A percentile compares a stretch with the other conserved stretches of the same genome.
phyloP scores from a whole-genome alignment of 2,888 invertebrate genomes.

The Watsonalla binaria region DNA sequence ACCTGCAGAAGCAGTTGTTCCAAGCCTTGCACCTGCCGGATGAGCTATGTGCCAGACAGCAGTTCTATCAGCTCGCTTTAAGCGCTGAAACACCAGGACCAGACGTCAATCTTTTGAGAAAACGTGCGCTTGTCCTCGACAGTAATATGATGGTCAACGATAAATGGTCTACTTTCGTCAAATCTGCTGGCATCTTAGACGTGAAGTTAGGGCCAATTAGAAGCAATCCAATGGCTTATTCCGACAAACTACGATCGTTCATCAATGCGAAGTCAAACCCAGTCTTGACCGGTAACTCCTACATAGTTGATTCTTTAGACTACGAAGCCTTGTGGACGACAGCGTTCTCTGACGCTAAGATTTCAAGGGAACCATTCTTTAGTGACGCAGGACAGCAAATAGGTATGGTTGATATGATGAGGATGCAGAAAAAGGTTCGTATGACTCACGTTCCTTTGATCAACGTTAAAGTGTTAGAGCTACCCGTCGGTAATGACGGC shows the following conservation, averaged over 20 bases:
- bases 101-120: conserved; percentile 20
- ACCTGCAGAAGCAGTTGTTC: conserved; percentile 16
- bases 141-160: conserved; percentile 12
- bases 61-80: conserved; percentile 26
- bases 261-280: conserved; percentile 9
- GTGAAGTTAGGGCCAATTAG: conserved; percentile 14
- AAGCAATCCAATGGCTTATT: conserved; percentile 8
- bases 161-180: conserved; percentile 13
- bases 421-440: conserved; percentile 22
- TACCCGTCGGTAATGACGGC: conserved; percentile 31
- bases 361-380: conserved; percentile 28
- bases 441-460: conserved; percentile 24
- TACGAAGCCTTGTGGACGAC: conserved; percentile 30
- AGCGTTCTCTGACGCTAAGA: conserved; percentile 22
- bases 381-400: conserved; percentile 22
- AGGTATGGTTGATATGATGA: conserved; percentile 31
- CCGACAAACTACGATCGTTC: conserved; percentile 4
- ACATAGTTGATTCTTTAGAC: conserved; percentile 26
- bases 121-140: conserved; percentile 19
- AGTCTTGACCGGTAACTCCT: conserved; percentile 21
- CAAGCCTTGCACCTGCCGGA: conserved; percentile 21
- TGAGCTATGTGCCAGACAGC: conserved; percentile 20
- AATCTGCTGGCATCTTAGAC: conserved; percentile 10
- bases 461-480: conserved; percentile 29
- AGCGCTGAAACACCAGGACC: conserved; percentile 18